phyloP scores from a whole-genome alignment of 2,888 invertebrate species.

The Eumerus sabulonum region DNA sequence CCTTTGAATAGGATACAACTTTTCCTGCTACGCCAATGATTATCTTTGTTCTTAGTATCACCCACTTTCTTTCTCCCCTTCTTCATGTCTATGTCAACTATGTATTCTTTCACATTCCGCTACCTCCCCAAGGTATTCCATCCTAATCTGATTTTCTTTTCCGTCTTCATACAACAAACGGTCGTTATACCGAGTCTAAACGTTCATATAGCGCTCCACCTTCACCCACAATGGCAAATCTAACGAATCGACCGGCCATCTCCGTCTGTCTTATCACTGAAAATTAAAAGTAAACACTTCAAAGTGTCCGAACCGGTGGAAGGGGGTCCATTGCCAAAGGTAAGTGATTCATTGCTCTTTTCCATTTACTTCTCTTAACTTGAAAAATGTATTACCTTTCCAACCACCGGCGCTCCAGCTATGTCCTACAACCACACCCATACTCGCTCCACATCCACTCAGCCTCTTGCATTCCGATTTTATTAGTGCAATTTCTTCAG shows the following conservation, averaged over 20 bases:
- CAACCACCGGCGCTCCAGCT: slow-evolving; percentile 29
- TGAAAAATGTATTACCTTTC: slow-evolving; percentile 65
- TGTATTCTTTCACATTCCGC: slow-evolving; percentile 20
- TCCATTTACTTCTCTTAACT: slow-evolving; percentile 64
- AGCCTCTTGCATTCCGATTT: slow-evolving; percentile 49
- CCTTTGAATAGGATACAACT: slow-evolving; percentile 43
- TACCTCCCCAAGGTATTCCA: slow-evolving; percentile 7
- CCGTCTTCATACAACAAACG: slow-evolving; percentile 5
- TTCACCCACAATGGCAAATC: background rate
- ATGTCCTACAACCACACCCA: slow-evolving; percentile 4
- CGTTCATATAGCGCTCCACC: background rate
- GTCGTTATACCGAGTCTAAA: background rate
- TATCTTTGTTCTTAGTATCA: slow-evolving; percentile 18
- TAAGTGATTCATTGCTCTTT: slow-evolving; percentile 69
- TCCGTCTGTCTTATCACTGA: slow-evolving; percentile 57
- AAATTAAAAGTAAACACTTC: slow-evolving; percentile 66
- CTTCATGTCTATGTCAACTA: slow-evolving; percentile 51
- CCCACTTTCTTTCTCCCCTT: slow-evolving; percentile 16
- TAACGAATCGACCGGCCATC: background rate
- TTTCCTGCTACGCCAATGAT: slow-evolving; percentile 38
- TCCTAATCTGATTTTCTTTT: slow-evolving; percentile 54
- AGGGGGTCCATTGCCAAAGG: slow-evolving; percentile 45
- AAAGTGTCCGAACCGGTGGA: slow-evolving; percentile 24
- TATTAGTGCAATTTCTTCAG: slow-evolving; percentile 59
- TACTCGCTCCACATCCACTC: slow-evolving; percentile 31